These are phyloP conservation scores for Drosophila melanica DNA, from an alignment of 1,140 invertebrate genomes.

Conservation along the genomic window DNA sequence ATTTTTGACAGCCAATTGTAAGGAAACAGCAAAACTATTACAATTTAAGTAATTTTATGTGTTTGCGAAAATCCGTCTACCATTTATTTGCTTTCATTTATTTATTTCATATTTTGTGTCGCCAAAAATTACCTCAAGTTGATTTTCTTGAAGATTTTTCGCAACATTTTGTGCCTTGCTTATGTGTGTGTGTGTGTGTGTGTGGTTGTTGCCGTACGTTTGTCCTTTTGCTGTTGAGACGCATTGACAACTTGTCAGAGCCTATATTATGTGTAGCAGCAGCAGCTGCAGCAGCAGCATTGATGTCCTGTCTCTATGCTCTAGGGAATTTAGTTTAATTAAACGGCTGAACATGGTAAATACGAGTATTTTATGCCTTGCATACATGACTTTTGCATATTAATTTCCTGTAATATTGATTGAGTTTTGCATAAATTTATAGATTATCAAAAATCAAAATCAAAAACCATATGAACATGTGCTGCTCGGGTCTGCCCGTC, in stretches of 20 bases:
- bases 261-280: slow-evolving; percentile 35
- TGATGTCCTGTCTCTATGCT: slow-evolving; percentile 23
- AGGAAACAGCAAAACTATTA: slow-evolving; percentile 35
- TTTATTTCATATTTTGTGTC: slow-evolving; percentile 44
- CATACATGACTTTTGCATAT: slow-evolving; percentile 50
- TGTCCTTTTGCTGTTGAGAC: slow-evolving; percentile 1
- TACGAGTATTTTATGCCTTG: slow-evolving; percentile 29
- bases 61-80: slow-evolving; percentile 23
- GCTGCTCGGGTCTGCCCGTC: background rate
- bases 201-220: background rate
- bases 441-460: slow-evolving; percentile 19
- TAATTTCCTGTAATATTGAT: slow-evolving; percentile 67
- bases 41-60: slow-evolving; percentile 75
- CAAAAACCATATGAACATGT: background rate
- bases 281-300: background rate
- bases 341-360: slow-evolving; percentile 43
- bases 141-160: slow-evolving; percentile 40
- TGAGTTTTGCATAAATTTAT: slow-evolving; percentile 48
- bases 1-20: slow-evolving; percentile 50
- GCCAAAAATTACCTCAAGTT: slow-evolving; percentile 6
- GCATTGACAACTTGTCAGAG: slow-evolving; percentile 70
- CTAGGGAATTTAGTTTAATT: slow-evolving; percentile 67
- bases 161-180: slow-evolving; percentile 40
- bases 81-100: slow-evolving; percentile 60
- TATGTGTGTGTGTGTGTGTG: background rate